These are phyloP conservation scores for Pandion haliaetus DNA, from an alignment of 2,113 vertebrate genomes.

Conservation along the genomic window DNA sequence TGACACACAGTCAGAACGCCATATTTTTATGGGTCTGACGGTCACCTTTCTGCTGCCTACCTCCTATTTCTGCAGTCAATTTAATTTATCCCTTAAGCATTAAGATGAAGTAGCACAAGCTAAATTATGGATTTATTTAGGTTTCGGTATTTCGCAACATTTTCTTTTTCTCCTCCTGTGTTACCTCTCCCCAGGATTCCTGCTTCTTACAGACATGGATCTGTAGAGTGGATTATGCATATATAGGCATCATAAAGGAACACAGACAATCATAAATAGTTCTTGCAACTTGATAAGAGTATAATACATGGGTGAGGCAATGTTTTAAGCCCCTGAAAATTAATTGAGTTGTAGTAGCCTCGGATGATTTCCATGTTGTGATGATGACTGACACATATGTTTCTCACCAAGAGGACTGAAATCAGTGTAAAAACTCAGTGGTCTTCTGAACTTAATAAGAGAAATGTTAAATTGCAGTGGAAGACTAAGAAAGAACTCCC, in stretches of 20 bases:
- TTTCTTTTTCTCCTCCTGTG: neutral
- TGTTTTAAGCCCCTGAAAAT: neutral
- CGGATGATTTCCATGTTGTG: neutral
- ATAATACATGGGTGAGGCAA: neutral
- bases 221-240: neutral
- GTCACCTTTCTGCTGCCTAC: neutral
- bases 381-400: neutral
- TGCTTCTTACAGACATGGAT: neutral
- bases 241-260: neutral
- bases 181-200: neutral
- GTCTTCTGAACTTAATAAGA: neutral
- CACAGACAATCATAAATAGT: neutral
- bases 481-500: neutral
- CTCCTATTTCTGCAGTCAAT: neutral
- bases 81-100: neutral
- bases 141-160: neutral
- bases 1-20: neutral
- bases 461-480: neutral
- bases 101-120: neutral
- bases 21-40: neutral
- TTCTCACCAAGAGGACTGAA: neutral
- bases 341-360: neutral
- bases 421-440: neutral
- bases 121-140: neutral
- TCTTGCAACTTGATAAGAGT: neutral